Evolutionary conservation across 2,888 invertebrate species (phyloP).

Genomic region (Andricus curvator): DNA sequence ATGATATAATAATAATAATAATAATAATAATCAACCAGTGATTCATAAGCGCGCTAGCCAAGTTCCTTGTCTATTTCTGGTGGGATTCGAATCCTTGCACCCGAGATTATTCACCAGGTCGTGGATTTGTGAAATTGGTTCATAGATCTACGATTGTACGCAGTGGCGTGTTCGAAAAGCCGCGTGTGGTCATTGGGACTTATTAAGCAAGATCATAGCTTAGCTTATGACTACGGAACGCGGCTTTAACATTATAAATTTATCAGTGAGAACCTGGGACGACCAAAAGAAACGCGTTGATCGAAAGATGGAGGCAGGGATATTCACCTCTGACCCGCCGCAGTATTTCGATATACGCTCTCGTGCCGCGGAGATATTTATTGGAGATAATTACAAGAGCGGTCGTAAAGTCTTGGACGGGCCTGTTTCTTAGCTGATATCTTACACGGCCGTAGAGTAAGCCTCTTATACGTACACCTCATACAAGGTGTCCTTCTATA

Average conservation of each 20-base stretch:
- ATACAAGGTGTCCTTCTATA: conserved; percentile 63
- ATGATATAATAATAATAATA: too few relatives aligned
- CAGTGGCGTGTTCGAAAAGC: conserved; percentile 45
- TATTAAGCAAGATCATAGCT: conserved; percentile 70
- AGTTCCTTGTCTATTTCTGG: conserved; percentile 8
- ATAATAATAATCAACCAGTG: too few relatives aligned
- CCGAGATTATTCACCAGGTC: not conserved
- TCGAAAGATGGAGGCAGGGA: conserved; percentile 74
- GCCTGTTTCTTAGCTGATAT: conserved; percentile 74
- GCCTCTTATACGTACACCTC: conserved; percentile 59
- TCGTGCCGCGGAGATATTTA: conserved; percentile 78
- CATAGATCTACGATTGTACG: conserved; percentile 54
- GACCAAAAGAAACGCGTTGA: conserved; percentile 74
- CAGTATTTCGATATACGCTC: conserved; percentile 75
- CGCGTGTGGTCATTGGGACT: conserved; percentile 68
- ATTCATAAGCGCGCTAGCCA: not conserved
- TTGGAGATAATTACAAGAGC: conserved; percentile 78
- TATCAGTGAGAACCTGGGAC: conserved; percentile 68
- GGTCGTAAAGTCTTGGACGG: conserved; percentile 76
- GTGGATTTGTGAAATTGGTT: conserved; percentile 44
- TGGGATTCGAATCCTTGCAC: not conserved
- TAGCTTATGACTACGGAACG: conserved; percentile 56
- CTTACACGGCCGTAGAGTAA: conserved; percentile 68
- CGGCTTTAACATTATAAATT: conserved; percentile 72
- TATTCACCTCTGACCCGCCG: conserved; percentile 72